These are phyloP conservation scores for Tanypteryx hageni DNA, from an alignment of 2,888 invertebrate genomes.

Conservation along the genomic window DNA sequence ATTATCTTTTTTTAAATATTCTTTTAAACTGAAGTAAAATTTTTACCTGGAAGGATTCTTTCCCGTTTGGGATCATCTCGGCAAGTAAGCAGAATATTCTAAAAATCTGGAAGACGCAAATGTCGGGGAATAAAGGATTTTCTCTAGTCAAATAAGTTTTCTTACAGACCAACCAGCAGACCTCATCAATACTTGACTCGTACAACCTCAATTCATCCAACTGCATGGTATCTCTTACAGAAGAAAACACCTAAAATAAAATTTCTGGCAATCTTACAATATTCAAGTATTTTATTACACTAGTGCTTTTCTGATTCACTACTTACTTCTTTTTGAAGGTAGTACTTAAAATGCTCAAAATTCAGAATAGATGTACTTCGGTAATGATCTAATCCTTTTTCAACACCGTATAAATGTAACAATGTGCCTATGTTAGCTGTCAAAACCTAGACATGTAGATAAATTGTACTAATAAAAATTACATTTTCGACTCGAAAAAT, in stretches of 20 bases:
- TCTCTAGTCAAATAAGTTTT: slow-evolving; percentile 81
- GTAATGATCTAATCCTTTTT: slow-evolving; percentile 87
- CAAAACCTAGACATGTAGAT: slow-evolving; percentile 80
- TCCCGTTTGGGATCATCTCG: slow-evolving; percentile 81
- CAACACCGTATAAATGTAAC: slow-evolving; percentile 86
- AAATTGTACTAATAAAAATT: background rate
- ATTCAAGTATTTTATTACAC: background rate
- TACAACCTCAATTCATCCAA: slow-evolving; percentile 79
- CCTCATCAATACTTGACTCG: slow-evolving; percentile 84
- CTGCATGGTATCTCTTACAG: slow-evolving; percentile 80
- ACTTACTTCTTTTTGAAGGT: slow-evolving; percentile 84
- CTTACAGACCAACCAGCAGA: slow-evolving; percentile 89
- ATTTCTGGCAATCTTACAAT: background rate
- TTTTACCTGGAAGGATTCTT: slow-evolving; percentile 77
- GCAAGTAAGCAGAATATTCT: slow-evolving; percentile 87
- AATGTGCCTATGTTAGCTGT: slow-evolving; percentile 89
- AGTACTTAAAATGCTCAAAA: slow-evolving; percentile 86
- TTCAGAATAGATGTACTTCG: slow-evolving; percentile 82
- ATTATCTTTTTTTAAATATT: too few species aligned
- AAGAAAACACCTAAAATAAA: slow-evolving; percentile 77
- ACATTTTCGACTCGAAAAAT: background rate
- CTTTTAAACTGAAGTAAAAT: background rate
- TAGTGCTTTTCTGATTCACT: background rate
- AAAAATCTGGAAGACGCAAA: slow-evolving; percentile 85
- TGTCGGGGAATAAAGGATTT: slow-evolving; percentile 80